Percentiles rank a stretch among this genome's conserved stretches.
phyloP scores from a whole-genome alignment of 2,888 invertebrate genomes.

The Liodrosophila aerea region DNA sequence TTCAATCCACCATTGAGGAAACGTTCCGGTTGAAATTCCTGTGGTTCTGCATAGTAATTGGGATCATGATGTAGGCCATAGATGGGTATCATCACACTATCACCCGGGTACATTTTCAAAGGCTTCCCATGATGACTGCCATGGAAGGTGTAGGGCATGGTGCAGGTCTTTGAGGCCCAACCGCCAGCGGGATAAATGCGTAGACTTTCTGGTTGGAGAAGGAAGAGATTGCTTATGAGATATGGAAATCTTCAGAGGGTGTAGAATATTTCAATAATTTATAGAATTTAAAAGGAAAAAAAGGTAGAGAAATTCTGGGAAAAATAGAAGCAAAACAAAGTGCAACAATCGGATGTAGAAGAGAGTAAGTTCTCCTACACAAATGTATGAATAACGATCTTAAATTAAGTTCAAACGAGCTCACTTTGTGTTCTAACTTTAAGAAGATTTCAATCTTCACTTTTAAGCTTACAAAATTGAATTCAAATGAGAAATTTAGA shows the following conservation, averaged over 20 bases:
- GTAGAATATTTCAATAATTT: not conserved
- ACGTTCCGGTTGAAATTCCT: constrained; percentile 79
- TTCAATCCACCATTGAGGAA: constrained; percentile 78
- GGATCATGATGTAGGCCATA: constrained; percentile 79
- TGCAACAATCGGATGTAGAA: too few species aligned
- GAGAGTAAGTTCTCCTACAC: too few species aligned
- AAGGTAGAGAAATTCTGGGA: too few species aligned
- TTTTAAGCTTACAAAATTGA: too few species aligned
- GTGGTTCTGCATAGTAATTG: constrained; percentile 70
- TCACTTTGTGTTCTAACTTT: too few species aligned
- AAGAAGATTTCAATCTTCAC: too few species aligned
- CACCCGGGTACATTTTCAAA: constrained; percentile 63
- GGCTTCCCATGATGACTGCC: constrained; percentile 59
- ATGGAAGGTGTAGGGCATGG: constrained; percentile 60
- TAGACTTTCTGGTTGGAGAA: constrained; percentile 69
- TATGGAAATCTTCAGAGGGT: too few species aligned
- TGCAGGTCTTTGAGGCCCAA: constrained; percentile 76
- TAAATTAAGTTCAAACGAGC: too few species aligned
- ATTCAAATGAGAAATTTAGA: too few species aligned
- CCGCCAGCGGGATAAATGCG: constrained; percentile 77
- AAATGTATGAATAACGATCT: too few species aligned
- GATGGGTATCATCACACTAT: constrained; percentile 74
- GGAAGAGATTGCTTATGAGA: too few species aligned
- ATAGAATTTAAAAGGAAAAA: not conserved
- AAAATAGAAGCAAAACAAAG: too few species aligned